These are phyloP conservation scores for Plebejus anna DNA, from an alignment of 2,888 invertebrate genomes.

Conservation along the genomic window DNA sequence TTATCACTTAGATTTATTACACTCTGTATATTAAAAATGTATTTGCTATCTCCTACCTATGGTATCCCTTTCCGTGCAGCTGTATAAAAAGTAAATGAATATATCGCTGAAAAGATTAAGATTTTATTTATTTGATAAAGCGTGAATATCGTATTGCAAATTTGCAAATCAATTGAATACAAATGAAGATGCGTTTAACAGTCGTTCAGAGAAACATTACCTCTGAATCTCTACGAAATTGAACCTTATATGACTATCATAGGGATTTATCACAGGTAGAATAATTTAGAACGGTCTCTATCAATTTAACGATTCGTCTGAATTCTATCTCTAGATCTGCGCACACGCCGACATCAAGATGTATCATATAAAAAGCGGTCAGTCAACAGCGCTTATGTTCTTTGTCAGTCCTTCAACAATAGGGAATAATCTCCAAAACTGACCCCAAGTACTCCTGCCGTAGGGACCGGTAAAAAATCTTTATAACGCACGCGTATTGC, in stretches of 20 bases:
- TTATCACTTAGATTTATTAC: too few relatives aligned
- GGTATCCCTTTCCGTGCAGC: background rate
- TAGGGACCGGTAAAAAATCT: slow-evolving; percentile 56
- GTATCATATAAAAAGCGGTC: slow-evolving; percentile 58
- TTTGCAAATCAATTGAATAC: slow-evolving; percentile 10
- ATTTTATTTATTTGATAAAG: background rate
- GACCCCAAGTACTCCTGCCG: slow-evolving; percentile 72
- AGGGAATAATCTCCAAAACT: slow-evolving; percentile 75
- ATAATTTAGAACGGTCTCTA: slow-evolving; percentile 8
- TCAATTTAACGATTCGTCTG: slow-evolving; percentile 57
- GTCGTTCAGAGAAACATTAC: background rate
- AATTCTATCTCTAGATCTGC: slow-evolving; percentile 43
- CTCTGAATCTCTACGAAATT: background rate
- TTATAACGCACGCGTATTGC: slow-evolving; percentile 57
- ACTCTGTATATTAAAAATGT: too few relatives aligned
- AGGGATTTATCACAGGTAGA: background rate
- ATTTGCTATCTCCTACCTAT: too few relatives aligned
- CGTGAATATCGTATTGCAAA: slow-evolving; percentile 7
- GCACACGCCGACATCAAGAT: slow-evolving; percentile 49
- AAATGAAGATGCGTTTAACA: background rate
- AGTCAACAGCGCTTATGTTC: slow-evolving; percentile 64
- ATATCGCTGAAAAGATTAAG: background rate
- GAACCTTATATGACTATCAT: background rate
- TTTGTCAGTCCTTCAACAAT: slow-evolving; percentile 71
- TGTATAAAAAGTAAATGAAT: background rate